Conservation (phyloP, 2,888 invertebrate species). For the Stegana nigrithorax region DNA sequence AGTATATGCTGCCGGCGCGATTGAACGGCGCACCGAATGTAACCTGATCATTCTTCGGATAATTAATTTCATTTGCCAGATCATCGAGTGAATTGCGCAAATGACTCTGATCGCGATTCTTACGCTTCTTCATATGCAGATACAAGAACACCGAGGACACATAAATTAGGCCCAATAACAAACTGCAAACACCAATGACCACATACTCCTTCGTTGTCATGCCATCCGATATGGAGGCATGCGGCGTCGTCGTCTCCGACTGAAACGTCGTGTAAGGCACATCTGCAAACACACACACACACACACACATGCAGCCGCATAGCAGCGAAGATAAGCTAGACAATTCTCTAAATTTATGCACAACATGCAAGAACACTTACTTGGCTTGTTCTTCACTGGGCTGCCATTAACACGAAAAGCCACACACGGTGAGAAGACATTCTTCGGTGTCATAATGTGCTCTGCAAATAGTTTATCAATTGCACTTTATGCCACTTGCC, state of each 20-base stretch:
- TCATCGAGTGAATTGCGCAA: conserved; percentile 63
- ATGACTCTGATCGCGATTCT: conserved; percentile 61
- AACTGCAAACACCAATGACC: conserved; percentile 84
- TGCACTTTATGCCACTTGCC: not conserved
- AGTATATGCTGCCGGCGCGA: conserved; percentile 65
- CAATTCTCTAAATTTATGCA: no score
- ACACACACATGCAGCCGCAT: no score
- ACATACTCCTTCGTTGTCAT: conserved; percentile 82
- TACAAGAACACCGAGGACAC: conserved; percentile 87
- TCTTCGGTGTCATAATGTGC: conserved; percentile 68
- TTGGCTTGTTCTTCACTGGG: conserved; percentile 75
- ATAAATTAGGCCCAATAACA: conserved; percentile 87
- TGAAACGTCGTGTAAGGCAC: conserved; percentile 85
- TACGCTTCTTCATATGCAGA: conserved; percentile 79
- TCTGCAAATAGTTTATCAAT: conserved; percentile 31
- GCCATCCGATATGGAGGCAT: conserved; percentile 72
- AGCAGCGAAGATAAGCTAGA: not conserved
- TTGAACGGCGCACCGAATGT: conserved; percentile 66
- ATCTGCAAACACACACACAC: conserved; percentile 72
- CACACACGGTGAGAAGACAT: conserved; percentile 85
- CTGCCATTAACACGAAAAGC: conserved; percentile 88
- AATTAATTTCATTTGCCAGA: conserved; percentile 69
- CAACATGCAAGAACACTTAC: conserved; percentile 69
- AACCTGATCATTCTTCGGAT: conserved; percentile 68
- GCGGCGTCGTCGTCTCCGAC: conserved; percentile 73